phyloP scores from a whole-genome alignment of 2,888 invertebrate species.

The Theodoxus fluviatilis region DNA sequence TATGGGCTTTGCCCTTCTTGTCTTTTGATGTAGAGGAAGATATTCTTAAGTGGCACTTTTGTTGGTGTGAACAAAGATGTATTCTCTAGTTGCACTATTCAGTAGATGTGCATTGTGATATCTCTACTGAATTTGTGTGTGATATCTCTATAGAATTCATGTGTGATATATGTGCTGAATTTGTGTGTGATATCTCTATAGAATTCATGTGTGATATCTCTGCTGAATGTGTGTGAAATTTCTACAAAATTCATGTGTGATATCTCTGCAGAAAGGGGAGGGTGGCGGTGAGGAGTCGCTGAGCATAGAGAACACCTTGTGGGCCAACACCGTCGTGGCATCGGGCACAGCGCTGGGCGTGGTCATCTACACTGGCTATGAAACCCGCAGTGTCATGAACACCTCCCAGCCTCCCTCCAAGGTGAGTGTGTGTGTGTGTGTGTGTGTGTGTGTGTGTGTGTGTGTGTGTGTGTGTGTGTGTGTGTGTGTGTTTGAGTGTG shows the following conservation, averaged over 20 bases:
- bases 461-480: not conserved
- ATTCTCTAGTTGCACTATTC: too few species aligned
- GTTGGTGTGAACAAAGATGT: too few species aligned
- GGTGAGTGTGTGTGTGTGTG: slow-evolving; percentile 68
- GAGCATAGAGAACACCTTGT: slow-evolving; percentile 94
- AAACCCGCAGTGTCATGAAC: slow-evolving; percentile 98
- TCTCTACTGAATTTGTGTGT: too few species aligned
- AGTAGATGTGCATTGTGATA: too few species aligned
- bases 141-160: not conserved
- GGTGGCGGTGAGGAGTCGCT: slow-evolving; percentile 74
- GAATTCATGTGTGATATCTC: not conserved
- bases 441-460: not conserved
- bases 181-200: not conserved
- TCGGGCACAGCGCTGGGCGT: slow-evolving; percentile 94
- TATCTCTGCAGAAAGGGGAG: not conserved
- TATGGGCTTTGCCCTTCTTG: too few species aligned
- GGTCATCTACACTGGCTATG: slow-evolving; percentile 94
- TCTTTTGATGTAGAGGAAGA: too few species aligned
- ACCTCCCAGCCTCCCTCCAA: slow-evolving; percentile 95
- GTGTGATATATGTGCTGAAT: not conserved
- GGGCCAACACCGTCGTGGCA: slow-evolving; percentile 98
- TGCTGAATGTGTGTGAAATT: not conserved
- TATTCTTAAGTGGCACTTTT: too few species aligned
- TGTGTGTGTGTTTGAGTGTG: not conserved
- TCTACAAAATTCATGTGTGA: not conserved